phyloP scores from a whole-genome alignment of 2,113 vertebrate species.

The Planiliza haematocheilus region DNA sequence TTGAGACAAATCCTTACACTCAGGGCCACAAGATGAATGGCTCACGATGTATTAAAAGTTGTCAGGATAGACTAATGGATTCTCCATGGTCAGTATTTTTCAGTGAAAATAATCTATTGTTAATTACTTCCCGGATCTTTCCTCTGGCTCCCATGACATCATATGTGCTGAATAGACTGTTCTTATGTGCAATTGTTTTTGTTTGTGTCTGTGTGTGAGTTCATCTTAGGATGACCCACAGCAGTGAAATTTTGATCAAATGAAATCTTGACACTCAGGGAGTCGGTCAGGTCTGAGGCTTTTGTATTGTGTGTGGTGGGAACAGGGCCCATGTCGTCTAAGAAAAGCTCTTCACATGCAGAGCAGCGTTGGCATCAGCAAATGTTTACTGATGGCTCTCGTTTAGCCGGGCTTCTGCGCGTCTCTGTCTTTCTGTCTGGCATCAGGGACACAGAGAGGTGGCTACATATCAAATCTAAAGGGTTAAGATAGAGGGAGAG shows the following conservation, averaged over 20 bases:
- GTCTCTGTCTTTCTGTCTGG: constrained; percentile 47
- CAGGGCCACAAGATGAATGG: constrained; percentile 48
- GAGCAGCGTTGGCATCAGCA: constrained; percentile 65
- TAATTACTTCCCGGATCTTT: constrained; percentile 68
- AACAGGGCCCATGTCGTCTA: constrained; percentile 61
- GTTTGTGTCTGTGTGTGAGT: constrained; percentile 46
- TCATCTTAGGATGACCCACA: constrained; percentile 51
- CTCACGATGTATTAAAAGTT: constrained; percentile 37
- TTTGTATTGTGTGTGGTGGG: constrained; percentile 67
- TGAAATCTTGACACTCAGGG: constrained; percentile 59
- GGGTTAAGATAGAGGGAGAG: constrained; percentile 59
- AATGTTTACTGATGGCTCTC: constrained; percentile 48
- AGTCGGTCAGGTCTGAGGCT: constrained; percentile 61
- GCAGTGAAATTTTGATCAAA: constrained; percentile 67
- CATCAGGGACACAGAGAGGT: constrained; percentile 37
- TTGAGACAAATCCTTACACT: constrained; percentile 19
- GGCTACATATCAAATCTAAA: constrained; percentile 59
- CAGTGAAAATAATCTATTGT: constrained; percentile 68
- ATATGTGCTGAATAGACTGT: constrained; percentile 45
- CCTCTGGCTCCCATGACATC: constrained; percentile 67
- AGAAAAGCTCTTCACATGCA: constrained; percentile 71
- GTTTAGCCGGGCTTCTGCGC: constrained; percentile 38
- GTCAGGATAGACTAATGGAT: constrained; percentile 47
- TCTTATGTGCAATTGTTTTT: constrained; percentile 51
- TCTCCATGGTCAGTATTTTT: constrained; percentile 23